Base-by-base conservation (phyloP, 2,888 invertebrate species). In the Eilema depressum region DNA sequence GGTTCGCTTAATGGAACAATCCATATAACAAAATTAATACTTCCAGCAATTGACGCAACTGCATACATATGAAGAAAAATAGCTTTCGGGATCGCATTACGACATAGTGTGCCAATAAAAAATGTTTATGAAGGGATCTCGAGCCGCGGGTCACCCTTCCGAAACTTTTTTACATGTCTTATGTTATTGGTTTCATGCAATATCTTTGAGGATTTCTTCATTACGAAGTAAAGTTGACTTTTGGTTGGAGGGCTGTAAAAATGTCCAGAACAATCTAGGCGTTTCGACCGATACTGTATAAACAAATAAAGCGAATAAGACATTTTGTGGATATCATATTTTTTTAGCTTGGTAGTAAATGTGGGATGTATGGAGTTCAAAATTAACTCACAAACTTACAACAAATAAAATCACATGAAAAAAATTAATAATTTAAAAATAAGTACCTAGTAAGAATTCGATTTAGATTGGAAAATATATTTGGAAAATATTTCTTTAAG, bases 101-200 rank as follows among this genome's bases (percentile, higher is more conserved):
- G 86, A 80, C 81, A 75, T 85, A 86, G 86, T 81, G 83, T 73
- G 70, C 69, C 77, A 74, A 88, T 91, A 89, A 90, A 89, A 59
- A 74, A 85, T 81, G 78, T 89, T 88, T 86, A 89, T 88, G 85
- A 84, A 85, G 33, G 53, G 63, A 78, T 80, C 82, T 73, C 69
- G 68, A 71, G 66, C 74, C 37, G 61, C 70, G 80, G 83, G 80
- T 81, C 82, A 80, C 82, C 76, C 69, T 72, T 78, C 61, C 71
- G 73, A 69, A 69, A 75, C 67, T 79, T 75, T 82, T 80, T 74
- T 69, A 71, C 71, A 80, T 81, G 75, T 80, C 74, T 77, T 63
- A 78, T 70, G 68, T 64, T 75, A 77, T 81, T 74, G 73, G 73
- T 72, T 75, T 63, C 75, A 73, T 72, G 65, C 66, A 76, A 78